A percentile compares a stretch with the other conserved stretches of the same genome.
These are phyloP conservation scores for Germaria angustata DNA, from an alignment of 2,888 invertebrate genomes.

Conservation along the genomic window DNA sequence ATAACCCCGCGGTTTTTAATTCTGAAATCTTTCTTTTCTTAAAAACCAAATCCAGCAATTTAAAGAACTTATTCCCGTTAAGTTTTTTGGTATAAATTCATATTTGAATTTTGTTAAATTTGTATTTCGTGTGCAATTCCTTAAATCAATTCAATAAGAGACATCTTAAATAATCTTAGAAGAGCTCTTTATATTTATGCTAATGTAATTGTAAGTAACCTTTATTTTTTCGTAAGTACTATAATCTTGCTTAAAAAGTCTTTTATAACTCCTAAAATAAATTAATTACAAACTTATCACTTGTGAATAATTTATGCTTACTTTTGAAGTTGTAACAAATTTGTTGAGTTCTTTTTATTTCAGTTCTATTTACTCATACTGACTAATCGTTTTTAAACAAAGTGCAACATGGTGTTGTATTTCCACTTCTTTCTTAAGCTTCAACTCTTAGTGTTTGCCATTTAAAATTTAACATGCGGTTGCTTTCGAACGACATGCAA, in stretches of 20 bases:
- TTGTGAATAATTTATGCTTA: neutral
- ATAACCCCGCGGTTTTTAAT: no score
- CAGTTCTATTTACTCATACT: neutral
- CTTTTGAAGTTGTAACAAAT: neutral
- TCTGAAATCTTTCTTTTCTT: no score
- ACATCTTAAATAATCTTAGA: no score
- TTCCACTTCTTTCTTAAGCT: neutral
- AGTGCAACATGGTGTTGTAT: neutral
- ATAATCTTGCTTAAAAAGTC: neutral
- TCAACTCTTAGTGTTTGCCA: constrained; percentile 22
- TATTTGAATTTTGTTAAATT: no score
- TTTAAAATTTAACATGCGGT: constrained; percentile 31
- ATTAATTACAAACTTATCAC: neutral
- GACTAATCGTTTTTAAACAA: neutral
- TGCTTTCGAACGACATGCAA: constrained; percentile 30
- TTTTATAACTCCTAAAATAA: neutral
- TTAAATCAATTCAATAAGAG: no score
- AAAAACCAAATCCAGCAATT: no score
- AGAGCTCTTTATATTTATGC: neutral
- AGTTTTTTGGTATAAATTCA: no score
- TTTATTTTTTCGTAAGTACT: neutral
- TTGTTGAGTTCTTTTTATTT: neutral
- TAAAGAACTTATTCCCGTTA: no score
- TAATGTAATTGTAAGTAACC: neutral
- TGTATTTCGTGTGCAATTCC: no score